Base-by-base conservation (phyloP, 1,140 invertebrate species). In the Aphaenogaster floridana region DNA sequence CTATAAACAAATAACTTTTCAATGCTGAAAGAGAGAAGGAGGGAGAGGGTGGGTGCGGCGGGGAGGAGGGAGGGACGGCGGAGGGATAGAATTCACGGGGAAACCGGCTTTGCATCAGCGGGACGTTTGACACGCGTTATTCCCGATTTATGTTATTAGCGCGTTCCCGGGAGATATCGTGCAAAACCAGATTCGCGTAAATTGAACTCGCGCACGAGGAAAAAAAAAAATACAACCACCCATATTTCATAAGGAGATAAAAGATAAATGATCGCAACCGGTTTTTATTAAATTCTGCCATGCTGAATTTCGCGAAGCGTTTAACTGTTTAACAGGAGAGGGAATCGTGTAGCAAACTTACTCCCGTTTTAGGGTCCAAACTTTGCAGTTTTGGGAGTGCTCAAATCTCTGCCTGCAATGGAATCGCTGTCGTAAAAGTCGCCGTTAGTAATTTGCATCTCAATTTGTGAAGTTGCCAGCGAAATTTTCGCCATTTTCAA, bases 101-200 rank as follows among this genome's bases (percentile, higher is more conserved):
- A 74, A 61, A 84, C 21, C n/a, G 28, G 68, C 13, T 54, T 54
- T 54, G 48, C 11, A 76, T 76, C 42, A 39, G 36, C 42, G 13
- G 6, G 34, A 74, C 42, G 68, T 76, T 72, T 74, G 80, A 83
- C 80, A 72, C 54, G 80, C 69, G 80, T 83, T 72, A 83, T 74
- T 72, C 42, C 13, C 80, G 80, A 83, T 83, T 83, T 83, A 83
- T 83, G 39, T 72, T 59, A 72, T 83, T 72, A 83, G 54, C 68
- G 52, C 52, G 17, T 48, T 68, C 3, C 64, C 79, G 68, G 21
- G 68, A 59, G 54, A 72, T 59, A 72, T 74, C 80, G 78, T 28
- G 52, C 45, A 71, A 83, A 83, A 52, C 52, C 54, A 45, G 77
- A 68, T 68, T 79, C 77, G 7, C 77, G 77, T 52, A 79, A 79